phyloP scores from a whole-genome alignment of 2,113 vertebrate species.

The Calonectris borealis region DNA sequence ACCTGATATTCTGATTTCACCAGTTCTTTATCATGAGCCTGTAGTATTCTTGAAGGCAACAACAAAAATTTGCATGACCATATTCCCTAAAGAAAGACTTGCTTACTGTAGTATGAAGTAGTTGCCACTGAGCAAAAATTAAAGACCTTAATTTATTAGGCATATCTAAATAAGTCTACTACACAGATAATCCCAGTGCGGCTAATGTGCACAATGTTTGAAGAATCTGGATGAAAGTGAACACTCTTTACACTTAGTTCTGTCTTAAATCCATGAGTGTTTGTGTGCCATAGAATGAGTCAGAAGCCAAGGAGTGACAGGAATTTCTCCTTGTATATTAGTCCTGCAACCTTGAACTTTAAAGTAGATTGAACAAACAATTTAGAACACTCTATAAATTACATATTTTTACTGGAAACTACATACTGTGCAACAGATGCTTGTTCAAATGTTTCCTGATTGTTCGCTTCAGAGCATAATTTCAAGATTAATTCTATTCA shows the following conservation, averaged over 20 bases:
- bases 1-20: background rate
- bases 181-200: background rate
- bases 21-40: background rate
- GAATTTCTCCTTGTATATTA: background rate
- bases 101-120: background rate
- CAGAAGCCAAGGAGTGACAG: background rate
- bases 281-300: background rate
- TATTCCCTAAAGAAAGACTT: background rate
- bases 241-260: background rate
- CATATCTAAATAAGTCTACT: background rate
- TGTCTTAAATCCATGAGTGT: background rate
- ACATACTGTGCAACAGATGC: background rate
- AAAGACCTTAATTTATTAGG: background rate
- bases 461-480: background rate
- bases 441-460: background rate
- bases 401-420: background rate
- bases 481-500: constrained; percentile 37
- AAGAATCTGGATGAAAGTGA: background rate
- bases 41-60: background rate
- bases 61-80: background rate
- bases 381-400: background rate
- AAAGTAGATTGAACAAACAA: background rate
- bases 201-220: background rate
- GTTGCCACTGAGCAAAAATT: background rate
- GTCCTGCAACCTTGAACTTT: constrained; percentile 10